Conservation (phyloP, 2,113 vertebrate genomes). For the Corythornis vintsioides region DNA sequence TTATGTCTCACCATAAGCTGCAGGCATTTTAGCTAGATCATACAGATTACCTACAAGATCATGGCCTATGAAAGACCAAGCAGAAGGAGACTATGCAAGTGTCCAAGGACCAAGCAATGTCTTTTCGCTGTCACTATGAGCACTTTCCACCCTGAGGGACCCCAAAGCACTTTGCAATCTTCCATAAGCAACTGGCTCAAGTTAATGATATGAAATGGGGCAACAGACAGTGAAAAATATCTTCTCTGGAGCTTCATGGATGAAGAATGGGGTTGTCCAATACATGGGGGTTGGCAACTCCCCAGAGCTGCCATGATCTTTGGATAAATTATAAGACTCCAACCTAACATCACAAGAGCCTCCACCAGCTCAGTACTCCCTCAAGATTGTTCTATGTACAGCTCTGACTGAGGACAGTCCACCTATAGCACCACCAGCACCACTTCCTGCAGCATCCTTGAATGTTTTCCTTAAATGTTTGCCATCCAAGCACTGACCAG, state of each 20-base stretch:
- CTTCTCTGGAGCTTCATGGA: constrained; percentile 38
- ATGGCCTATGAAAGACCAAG: neutral
- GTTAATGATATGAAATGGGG: constrained; percentile 34
- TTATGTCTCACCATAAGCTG: neutral
- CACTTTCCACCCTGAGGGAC: constrained; percentile 52
- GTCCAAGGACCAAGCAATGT: neutral
- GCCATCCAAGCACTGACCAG: constrained; percentile 67
- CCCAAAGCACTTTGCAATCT: constrained; percentile 68
- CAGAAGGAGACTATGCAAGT: neutral
- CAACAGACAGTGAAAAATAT: constrained; percentile 47
- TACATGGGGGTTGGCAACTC: constrained; percentile 16
- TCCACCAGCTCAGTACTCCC: constrained; percentile 35
- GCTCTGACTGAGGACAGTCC: constrained; percentile 57
- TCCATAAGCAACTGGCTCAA: constrained; percentile 12
- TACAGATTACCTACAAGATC: neutral
- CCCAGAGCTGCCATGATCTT: constrained; percentile 6
- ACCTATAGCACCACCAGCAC: constrained; percentile 65
- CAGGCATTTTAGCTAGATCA: neutral
- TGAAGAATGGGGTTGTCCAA: constrained; percentile 22
- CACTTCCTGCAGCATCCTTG: constrained; percentile 62
- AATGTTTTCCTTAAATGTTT: constrained; percentile 54
- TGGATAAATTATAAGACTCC: constrained; percentile 4
- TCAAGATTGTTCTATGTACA: constrained; percentile 23
- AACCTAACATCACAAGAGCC: constrained; percentile 6
- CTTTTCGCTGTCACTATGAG: constrained; percentile 1